A percentile compares a stretch with the other conserved stretches of the same genome.
These are phyloP conservation scores for Scaptomyza pallida DNA, from an alignment of 1,140 invertebrate species.

Conservation along the genomic window DNA sequence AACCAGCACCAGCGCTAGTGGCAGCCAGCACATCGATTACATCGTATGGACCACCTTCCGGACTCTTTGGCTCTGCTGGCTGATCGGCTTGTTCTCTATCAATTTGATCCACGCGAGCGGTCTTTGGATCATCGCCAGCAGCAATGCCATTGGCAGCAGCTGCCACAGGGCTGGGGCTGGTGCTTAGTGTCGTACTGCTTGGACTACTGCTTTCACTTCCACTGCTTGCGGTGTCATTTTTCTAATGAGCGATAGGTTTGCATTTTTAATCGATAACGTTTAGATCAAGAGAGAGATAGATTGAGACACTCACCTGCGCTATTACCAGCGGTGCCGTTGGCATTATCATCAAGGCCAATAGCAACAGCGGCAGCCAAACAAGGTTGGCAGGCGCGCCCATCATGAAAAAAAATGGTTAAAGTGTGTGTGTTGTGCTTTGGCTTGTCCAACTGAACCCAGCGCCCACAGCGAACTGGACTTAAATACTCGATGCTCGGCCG, in stretches of 20 bases:
- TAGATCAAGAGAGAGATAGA: too few species aligned
- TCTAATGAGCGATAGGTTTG: constrained; percentile 1
- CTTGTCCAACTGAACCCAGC: constrained; percentile 59
- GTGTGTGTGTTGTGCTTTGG: constrained; percentile 4
- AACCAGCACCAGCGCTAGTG: constrained; percentile 27
- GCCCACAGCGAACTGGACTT: constrained; percentile 52
- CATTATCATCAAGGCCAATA: constrained; percentile 32
- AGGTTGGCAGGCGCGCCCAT: constrained; percentile 54
- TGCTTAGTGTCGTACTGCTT: constrained; percentile 3
- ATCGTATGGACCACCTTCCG: constrained; percentile 41
- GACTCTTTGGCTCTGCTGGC: constrained; percentile 7
- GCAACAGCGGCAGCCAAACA: constrained; percentile 48
- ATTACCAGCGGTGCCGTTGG: constrained; percentile 32
- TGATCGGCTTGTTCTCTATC: not conserved
- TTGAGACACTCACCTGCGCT: constrained; percentile 20
- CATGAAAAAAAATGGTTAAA: not conserved
- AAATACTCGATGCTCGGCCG: constrained; percentile 52
- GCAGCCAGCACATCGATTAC: constrained; percentile 60
- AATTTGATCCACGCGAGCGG: constrained; percentile 31
- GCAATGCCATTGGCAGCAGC: constrained; percentile 18
- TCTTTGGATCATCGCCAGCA: constrained; percentile 33
- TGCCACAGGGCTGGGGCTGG: constrained; percentile 3
- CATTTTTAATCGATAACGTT: not conserved
- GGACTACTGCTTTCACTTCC: constrained; percentile 2
- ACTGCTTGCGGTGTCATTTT: constrained; percentile 25